Conservation (phyloP, 1,140 invertebrate genomes). For the Papilio polyxenes region DNA sequence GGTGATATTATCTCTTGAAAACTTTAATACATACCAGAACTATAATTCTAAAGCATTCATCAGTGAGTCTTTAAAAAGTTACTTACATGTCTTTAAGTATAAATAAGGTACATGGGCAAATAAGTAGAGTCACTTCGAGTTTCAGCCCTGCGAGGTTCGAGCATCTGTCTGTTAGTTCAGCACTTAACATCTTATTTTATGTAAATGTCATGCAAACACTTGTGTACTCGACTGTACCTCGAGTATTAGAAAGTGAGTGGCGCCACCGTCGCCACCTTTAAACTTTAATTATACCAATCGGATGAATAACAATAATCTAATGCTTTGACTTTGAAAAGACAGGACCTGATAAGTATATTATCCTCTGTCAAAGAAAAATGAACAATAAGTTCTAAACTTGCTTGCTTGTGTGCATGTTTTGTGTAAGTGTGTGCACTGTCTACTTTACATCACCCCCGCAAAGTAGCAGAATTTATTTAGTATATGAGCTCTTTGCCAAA, state of each 20-base stretch:
- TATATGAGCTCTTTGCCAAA: neutral
- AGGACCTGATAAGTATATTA: neutral
- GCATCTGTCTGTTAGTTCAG: neutral
- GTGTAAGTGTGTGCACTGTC: neutral
- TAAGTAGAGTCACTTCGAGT: neutral
- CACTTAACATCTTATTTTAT: slow-evolving; percentile 7
- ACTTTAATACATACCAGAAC: no score
- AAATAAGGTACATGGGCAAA: neutral
- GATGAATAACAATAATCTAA: slow-evolving; percentile 44
- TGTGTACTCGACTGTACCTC: slow-evolving; percentile 31
- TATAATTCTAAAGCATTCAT: no score
- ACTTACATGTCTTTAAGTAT: neutral
- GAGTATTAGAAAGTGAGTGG: slow-evolving; percentile 53
- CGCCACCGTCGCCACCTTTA: slow-evolving; percentile 47
- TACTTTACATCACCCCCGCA: neutral
- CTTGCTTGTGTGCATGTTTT: neutral
- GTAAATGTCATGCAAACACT: slow-evolving; percentile 19
- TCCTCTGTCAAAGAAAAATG: neutral
- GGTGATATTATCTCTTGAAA: no score
- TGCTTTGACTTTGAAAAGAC: slow-evolving; percentile 30
- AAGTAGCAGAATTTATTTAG: neutral
- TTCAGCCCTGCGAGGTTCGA: neutral
- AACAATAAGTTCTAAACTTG: neutral
- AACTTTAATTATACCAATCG: slow-evolving; percentile 57
- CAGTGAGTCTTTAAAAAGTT: neutral